Conservation (phyloP, 1,140 invertebrate species). For the Trialeurodes vaporariorum region DNA sequence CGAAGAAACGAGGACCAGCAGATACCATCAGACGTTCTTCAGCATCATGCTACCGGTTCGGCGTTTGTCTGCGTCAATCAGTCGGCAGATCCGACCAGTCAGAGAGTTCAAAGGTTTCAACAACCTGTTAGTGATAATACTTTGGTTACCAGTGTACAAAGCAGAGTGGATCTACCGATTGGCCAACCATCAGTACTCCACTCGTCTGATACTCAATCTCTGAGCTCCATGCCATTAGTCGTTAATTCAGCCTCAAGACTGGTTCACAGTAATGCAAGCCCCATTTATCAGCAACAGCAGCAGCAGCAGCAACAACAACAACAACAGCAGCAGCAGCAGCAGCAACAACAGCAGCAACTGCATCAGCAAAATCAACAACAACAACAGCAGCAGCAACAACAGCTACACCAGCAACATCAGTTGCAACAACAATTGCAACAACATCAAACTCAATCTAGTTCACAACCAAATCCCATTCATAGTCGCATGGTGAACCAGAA, state of each 20-base stretch:
- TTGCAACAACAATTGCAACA: conserved; percentile 25
- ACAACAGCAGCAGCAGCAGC: conserved; percentile 23
- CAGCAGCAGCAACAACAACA: conserved; percentile 12
- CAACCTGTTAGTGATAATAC: conserved; percentile 4
- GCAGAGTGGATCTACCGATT: conserved; percentile 13
- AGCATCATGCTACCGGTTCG: conserved; percentile 10
- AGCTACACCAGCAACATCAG: conserved; percentile 11
- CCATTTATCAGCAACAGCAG: conserved; percentile 17
- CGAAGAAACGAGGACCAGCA: too few species aligned
- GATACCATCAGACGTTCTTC: not conserved
- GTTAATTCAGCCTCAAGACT: not conserved
- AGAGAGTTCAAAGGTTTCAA: conserved; percentile 13
- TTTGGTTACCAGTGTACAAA: conserved; percentile 14
- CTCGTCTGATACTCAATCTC: not conserved
- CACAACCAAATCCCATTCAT: conserved; percentile 11
- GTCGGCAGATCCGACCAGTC: conserved; percentile 9
- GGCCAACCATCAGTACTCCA: conserved; percentile 4
- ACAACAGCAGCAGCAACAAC: conserved; percentile 16
- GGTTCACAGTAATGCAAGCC: conserved; percentile 5
- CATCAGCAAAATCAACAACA: conserved; percentile 3
- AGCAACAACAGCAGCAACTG: conserved; percentile 23
- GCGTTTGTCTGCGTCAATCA: conserved; percentile 18
- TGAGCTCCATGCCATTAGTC: not conserved
- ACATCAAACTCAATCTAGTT: conserved; percentile 21
- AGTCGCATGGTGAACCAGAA: conserved; percentile 17